phyloP scores from a whole-genome alignment of 2,113 vertebrate genomes.

The Dascyllus trimaculatus region DNA sequence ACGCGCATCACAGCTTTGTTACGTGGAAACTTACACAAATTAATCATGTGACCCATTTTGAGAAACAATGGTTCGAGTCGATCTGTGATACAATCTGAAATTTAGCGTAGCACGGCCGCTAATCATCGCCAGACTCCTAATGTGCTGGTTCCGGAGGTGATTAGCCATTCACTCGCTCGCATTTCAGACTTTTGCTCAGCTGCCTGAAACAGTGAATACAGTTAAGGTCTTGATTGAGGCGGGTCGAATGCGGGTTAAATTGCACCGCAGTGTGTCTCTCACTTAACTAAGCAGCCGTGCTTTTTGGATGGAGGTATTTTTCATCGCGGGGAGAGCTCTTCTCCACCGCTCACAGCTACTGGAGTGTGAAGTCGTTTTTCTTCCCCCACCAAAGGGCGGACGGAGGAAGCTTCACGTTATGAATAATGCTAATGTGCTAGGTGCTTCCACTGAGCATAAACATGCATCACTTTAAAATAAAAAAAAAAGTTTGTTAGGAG shows the following conservation, averaged over 20 bases:
- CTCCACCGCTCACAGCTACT: slow-evolving; percentile 29
- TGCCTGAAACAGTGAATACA: slow-evolving; percentile 21
- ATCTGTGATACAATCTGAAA: slow-evolving; percentile 20
- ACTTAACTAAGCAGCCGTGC: slow-evolving; percentile 53
- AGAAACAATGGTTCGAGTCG: slow-evolving; percentile 40
- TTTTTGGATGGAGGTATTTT: slow-evolving; percentile 48
- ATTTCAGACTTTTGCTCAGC: slow-evolving; percentile 2
- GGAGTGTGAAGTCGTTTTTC: slow-evolving; percentile 63
- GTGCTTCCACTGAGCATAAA: slow-evolving; percentile 70
- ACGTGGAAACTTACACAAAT: slow-evolving; percentile 21
- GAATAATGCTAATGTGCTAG: slow-evolving; percentile 78
- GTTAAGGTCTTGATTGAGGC: slow-evolving; percentile 49
- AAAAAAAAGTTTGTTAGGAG: slow-evolving; percentile 46
- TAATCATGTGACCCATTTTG: slow-evolving; percentile 48
- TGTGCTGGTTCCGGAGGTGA: slow-evolving; percentile 36
- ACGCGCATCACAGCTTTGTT: slow-evolving; percentile 5
- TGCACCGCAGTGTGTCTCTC: slow-evolving; percentile 35
- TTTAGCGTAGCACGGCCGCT: slow-evolving; percentile 11
- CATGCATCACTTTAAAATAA: slow-evolving; percentile 66
- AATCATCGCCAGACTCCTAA: slow-evolving; percentile 40
- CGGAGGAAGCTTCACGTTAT: slow-evolving; percentile 51
- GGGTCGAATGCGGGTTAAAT: slow-evolving; percentile 43
- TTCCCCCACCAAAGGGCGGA: slow-evolving; percentile 59
- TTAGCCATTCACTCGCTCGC: slow-evolving; percentile 51
- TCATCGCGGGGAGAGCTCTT: slow-evolving; percentile 41